A percentile compares a stretch with the other conserved stretches of the same genome.
Evolutionary conservation across 2,113 vertebrate species (phyloP).

Genomic region (Crotophaga sulcirostris): DNA sequence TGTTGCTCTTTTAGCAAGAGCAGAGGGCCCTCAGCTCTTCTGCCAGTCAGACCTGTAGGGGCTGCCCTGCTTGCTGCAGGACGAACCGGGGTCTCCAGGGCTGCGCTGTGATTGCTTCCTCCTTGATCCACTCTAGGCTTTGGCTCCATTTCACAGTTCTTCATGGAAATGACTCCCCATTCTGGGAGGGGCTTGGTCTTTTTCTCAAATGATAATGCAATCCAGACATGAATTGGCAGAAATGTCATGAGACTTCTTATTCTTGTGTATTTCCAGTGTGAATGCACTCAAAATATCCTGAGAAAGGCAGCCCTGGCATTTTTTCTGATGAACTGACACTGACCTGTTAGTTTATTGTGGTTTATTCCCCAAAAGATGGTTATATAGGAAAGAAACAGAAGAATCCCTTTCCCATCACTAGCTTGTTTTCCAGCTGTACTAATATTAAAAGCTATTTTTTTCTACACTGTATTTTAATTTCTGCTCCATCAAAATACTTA

Average conservation of each 20-base stretch:
- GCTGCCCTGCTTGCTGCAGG: neutral
- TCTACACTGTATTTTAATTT: neutral
- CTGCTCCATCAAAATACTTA: neutral
- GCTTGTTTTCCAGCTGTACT: neutral
- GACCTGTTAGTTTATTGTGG: conserved; percentile 48
- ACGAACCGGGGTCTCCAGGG: neutral
- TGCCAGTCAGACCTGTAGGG: neutral
- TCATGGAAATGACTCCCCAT: conserved; percentile 28
- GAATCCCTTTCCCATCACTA: neutral
- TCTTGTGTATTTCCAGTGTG: conserved; percentile 39
- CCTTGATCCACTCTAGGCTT: fast-evolving
- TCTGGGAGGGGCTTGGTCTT: neutral
- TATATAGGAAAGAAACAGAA: neutral
- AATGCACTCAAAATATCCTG: conserved; percentile 59
- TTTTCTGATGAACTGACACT: conserved; percentile 60
- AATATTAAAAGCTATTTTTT: neutral
- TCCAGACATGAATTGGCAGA: conserved; percentile 61
- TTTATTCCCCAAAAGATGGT: conserved; percentile 22
- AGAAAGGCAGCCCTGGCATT: conserved; percentile 58
- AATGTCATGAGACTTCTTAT: conserved; percentile 62
- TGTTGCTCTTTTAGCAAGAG: neutral
- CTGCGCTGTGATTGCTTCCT: fast-evolving
- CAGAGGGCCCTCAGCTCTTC: neutral
- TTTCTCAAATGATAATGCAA: conserved; percentile 57
- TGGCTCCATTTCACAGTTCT: neutral